Evolutionary conservation across 37 sponge, comb jelly and placozoan species (phyloP).

Genomic region (Crambe crambe): DNA sequence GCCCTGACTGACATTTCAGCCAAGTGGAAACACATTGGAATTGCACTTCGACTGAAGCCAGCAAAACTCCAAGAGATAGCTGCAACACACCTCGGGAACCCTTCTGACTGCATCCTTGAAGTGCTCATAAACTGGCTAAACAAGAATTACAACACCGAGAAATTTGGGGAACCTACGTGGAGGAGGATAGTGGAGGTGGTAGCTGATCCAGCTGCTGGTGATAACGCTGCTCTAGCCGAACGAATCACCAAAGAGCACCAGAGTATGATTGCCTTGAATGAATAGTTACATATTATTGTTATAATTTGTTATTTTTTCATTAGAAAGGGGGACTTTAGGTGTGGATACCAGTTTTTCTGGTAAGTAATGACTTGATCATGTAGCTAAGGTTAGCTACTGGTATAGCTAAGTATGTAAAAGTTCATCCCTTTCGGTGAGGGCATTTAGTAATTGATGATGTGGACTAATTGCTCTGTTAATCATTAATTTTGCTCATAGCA

Average conservation of each 20-base stretch:
- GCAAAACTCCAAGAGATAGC: background rate
- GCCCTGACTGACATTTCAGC: background rate
- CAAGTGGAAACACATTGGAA: slow-evolving; percentile 3
- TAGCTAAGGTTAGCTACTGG: no score
- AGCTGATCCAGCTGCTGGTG: background rate
- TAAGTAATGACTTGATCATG: no score
- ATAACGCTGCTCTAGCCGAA: background rate
- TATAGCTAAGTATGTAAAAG: no score
- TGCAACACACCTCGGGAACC: background rate
- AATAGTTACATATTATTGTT: no score
- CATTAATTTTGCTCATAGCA: no score
- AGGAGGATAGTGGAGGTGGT: background rate
- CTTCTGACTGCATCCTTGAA: background rate
- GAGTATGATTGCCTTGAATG: no score
- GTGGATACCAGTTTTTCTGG: no score
- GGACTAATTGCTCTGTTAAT: no score
- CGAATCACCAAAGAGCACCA: background rate
- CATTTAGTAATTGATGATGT: no score
- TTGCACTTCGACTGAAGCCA: background rate
- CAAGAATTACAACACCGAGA: slow-evolving; percentile 10
- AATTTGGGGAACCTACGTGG: slow-evolving; percentile 6
- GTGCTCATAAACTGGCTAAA: background rate
- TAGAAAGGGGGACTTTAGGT: no score
- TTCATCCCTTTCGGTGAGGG: no score
- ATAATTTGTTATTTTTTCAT: no score